Evolutionary conservation across 1,140 invertebrate species (phyloP).

Genomic region (Physella acuta): DNA sequence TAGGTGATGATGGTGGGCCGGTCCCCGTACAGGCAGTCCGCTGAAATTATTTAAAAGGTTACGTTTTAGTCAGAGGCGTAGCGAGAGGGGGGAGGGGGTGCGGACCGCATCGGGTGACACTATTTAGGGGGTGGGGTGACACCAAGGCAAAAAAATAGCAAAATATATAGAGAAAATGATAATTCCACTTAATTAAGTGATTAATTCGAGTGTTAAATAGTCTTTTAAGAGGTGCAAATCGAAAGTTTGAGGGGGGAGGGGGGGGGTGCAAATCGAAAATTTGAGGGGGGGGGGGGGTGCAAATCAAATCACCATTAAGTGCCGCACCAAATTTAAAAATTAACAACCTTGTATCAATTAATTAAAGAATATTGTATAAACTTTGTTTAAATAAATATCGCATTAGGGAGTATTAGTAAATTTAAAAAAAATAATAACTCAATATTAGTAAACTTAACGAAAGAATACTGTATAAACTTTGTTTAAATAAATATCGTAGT

Average conservation of each 20-base stretch:
- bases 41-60: too few species aligned
- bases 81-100: background rate
- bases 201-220: too few species aligned
- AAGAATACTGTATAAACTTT: background rate
- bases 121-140: too few species aligned
- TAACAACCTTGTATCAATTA: background rate
- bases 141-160: too few species aligned
- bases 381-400: background rate
- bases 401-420: too few species aligned
- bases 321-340: background rate
- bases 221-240: too few species aligned
- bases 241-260: too few species aligned
- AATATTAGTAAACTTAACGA: background rate
- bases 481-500: background rate
- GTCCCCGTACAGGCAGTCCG: conserved; percentile 50
- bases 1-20: conserved; percentile 40
- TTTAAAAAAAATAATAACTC: background rate
- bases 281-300: too few species aligned
- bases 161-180: too few species aligned
- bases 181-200: too few species aligned
- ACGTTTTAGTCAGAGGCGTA: too few species aligned
- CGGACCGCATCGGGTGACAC: background rate
- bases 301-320: background rate
- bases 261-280: too few species aligned
- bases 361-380: background rate